Percentiles rank a stretch among this genome's conserved stretches.
phyloP scores from a whole-genome alignment of 2,797 vertebrate species.

The Coregonus ussuriensis region DNA sequence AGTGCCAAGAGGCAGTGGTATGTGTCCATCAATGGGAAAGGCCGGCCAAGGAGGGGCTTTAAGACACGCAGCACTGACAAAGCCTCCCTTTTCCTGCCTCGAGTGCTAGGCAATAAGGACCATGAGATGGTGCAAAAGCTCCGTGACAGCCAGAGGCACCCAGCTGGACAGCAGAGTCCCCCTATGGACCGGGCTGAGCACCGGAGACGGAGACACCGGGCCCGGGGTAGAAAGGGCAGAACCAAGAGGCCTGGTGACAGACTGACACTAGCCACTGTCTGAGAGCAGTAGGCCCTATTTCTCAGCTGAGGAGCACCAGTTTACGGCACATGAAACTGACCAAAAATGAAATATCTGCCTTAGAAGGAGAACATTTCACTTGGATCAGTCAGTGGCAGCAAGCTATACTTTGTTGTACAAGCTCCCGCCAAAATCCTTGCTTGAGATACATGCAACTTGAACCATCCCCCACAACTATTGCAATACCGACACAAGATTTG shows the following conservation, averaged over 20 bases:
- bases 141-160: slow-evolving; percentile 62
- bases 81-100: slow-evolving; percentile 93
- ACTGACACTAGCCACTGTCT: slow-evolving; percentile 29
- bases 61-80: slow-evolving; percentile 94
- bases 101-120: slow-evolving; percentile 91
- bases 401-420: neutral
- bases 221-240: slow-evolving; percentile 35
- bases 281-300: neutral
- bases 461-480: no score
- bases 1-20: slow-evolving; percentile 91
- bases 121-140: slow-evolving; percentile 88
- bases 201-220: slow-evolving; percentile 69
- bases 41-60: slow-evolving; percentile 92
- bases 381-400: slow-evolving; percentile 6
- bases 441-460: neutral
- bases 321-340: slow-evolving; percentile 1
- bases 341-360: neutral
- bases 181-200: slow-evolving; percentile 54
- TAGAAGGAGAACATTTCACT: neutral
- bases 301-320: neutral
- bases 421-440: neutral
- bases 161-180: slow-evolving; percentile 28
- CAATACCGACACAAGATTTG: neutral
- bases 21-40: slow-evolving; percentile 94
- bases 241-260: slow-evolving; percentile 37